phyloP scores from a whole-genome alignment of 2,113 vertebrate genomes.

The Gyps fulvus region DNA sequence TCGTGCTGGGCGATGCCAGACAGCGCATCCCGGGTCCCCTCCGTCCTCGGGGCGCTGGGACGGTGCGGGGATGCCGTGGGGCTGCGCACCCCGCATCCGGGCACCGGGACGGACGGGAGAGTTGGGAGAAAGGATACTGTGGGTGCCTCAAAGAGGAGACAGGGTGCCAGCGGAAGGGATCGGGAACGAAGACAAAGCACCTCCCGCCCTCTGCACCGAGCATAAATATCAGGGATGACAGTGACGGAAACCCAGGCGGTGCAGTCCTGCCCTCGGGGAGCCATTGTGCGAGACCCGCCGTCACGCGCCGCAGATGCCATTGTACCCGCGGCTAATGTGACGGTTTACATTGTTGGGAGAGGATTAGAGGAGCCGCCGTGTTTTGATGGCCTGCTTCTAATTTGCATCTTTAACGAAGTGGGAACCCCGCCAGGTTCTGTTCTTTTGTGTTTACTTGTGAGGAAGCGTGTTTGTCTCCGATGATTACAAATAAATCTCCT shows the following conservation, averaged over 20 bases:
- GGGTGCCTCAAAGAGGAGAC: neutral
- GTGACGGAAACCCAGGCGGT: neutral
- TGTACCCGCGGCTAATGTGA: slow-evolving; percentile 50
- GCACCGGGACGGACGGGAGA: rapidly evolving
- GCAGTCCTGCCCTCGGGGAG: slow-evolving; percentile 13
- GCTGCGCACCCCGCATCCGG: rapidly evolving
- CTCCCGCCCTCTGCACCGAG: neutral
- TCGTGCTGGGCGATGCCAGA: rapidly evolving
- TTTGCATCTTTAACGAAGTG: slow-evolving; percentile 76
- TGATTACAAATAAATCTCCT: slow-evolving; percentile 78
- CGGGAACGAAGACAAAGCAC: neutral
- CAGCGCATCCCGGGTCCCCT: rapidly evolving
- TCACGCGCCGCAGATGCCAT: slow-evolving; percentile 28
- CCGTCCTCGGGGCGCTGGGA: rapidly evolving
- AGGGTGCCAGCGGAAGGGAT: neutral
- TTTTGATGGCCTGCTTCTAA: slow-evolving; percentile 60
- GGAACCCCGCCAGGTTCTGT: slow-evolving; percentile 74
- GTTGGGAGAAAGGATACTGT: neutral
- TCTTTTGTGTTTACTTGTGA: slow-evolving; percentile 77
- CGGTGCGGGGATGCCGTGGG: rapidly evolving
- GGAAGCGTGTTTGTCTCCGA: slow-evolving; percentile 73
- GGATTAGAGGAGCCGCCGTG: slow-evolving; percentile 59
- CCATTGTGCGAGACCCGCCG: neutral
- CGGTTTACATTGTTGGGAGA: slow-evolving; percentile 57
- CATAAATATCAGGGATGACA: neutral